Conservation (phyloP, 2,113 vertebrate species). For the Tinamus guttatus region DNA sequence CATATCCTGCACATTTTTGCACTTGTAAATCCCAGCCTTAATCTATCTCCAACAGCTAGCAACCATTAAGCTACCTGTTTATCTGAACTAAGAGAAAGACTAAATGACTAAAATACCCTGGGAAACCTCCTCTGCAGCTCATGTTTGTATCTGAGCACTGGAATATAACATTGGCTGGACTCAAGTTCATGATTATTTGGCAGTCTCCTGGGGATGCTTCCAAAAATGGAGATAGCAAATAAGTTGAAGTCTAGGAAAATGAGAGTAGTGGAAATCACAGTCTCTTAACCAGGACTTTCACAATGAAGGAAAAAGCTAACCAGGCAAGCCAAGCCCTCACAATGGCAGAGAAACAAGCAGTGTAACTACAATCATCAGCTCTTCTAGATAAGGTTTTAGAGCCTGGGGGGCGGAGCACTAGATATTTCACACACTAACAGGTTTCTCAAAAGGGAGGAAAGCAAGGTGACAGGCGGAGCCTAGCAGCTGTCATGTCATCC, state of each 20-base stretch:
- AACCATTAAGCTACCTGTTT: not conserved
- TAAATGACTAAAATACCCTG: not conserved
- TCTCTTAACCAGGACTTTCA: not conserved
- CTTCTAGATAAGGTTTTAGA: not conserved
- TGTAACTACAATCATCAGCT: not conserved
- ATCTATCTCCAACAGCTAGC: not conserved
- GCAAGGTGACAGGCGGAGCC: accelerated
- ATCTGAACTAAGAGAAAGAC: too few species aligned
- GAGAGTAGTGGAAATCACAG: not conserved
- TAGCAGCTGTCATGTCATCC: not conserved
- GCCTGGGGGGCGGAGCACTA: accelerated
- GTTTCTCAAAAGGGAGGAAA: not conserved
- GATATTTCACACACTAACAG: accelerated
- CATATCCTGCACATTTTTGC: not conserved
- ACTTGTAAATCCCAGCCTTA: not conserved
- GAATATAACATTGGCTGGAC: not conserved
- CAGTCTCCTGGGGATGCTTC: not conserved
- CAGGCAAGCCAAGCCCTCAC: not conserved
- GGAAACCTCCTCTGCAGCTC: too few species aligned
- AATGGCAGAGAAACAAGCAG: not conserved
- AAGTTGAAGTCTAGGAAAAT: not conserved
- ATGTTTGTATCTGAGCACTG: not conserved
- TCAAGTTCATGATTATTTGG: not conserved
- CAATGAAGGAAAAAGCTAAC: not conserved
- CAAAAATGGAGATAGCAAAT: not conserved